Percentiles rank a stretch among this genome's conserved stretches.
phyloP scores from a whole-genome alignment of 2,888 invertebrate genomes.

The Laothoe populi region DNA sequence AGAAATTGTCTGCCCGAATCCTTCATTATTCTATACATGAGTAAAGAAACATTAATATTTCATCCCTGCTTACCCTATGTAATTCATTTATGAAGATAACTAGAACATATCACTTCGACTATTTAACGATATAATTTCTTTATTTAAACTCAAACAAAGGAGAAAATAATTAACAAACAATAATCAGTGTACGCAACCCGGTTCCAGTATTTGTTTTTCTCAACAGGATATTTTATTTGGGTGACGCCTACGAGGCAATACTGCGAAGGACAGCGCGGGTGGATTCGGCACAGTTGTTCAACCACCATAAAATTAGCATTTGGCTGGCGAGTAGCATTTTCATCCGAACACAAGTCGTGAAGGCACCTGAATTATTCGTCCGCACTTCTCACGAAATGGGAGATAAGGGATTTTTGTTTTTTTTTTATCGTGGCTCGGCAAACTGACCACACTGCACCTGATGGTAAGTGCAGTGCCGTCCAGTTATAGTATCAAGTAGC shows the following conservation, averaged over 20 bases:
- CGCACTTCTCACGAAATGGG: slow-evolving; percentile 66
- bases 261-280: slow-evolving; percentile 75
- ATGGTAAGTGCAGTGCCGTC: too few species aligned
- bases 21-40: too few species aligned
- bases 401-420: slow-evolving; percentile 51
- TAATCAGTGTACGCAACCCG: slow-evolving; percentile 35
- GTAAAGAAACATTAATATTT: too few species aligned
- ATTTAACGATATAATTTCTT: not conserved
- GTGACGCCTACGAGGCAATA: slow-evolving; percentile 77
- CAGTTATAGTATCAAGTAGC: too few species aligned
- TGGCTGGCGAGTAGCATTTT: slow-evolving; percentile 79
- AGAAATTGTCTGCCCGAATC: too few species aligned
- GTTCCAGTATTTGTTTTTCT: slow-evolving; percentile 28
- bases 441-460: too few species aligned
- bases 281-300: slow-evolving; percentile 81
- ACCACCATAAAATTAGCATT: slow-evolving; percentile 86
- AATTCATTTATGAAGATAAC: too few species aligned
- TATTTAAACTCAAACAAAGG: not conserved
- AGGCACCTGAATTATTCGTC: slow-evolving; percentile 79
- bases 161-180: slow-evolving; percentile 42
- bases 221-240: slow-evolving; percentile 72
- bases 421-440: too few species aligned
- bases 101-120: too few species aligned
- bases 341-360: slow-evolving; percentile 71
- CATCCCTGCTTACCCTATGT: too few species aligned